Evolutionary conservation across 2,113 vertebrate genomes (phyloP).

Genomic region (Perognathus longimembris): DNA sequence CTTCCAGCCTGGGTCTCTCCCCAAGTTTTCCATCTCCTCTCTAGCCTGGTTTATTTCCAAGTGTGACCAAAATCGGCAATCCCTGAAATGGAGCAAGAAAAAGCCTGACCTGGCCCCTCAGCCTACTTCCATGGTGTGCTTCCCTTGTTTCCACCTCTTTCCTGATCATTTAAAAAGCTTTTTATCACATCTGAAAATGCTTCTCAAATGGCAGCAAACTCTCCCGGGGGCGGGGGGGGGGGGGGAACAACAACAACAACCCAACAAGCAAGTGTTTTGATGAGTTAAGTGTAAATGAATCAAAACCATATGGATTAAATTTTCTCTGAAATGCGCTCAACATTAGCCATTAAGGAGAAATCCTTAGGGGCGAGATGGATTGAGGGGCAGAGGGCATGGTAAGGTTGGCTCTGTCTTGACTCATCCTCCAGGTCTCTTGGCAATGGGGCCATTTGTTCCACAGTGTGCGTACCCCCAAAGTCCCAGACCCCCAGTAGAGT

Average conservation of each 20-base stretch:
- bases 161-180: conserved; percentile 56
- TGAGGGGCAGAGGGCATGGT: background rate
- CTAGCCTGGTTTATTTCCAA: conserved; percentile 19
- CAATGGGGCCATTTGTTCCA: background rate
- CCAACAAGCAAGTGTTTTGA: conserved; percentile 46
- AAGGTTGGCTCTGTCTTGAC: background rate
- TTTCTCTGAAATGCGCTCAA: conserved; percentile 64
- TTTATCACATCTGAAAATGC: conserved; percentile 68
- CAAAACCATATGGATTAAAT: conserved; percentile 72
- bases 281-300: conserved; percentile 79
- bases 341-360: conserved; percentile 41
- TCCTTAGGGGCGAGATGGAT: background rate
- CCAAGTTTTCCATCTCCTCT: background rate
- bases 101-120: background rate
- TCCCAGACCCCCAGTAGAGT: background rate
- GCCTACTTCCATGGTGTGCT: background rate
- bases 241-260: too few relatives aligned
- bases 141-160: conserved; percentile 13
- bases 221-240: background rate
- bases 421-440: background rate
- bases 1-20: background rate
- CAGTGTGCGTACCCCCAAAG: background rate
- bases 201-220: conserved; percentile 66
- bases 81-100: background rate
- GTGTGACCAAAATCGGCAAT: background rate